Percentiles rank a stretch among this genome's conserved stretches.
Evolutionary conservation across 2,888 invertebrate species (phyloP).

Genomic region (Ormyrus rosae): DNA sequence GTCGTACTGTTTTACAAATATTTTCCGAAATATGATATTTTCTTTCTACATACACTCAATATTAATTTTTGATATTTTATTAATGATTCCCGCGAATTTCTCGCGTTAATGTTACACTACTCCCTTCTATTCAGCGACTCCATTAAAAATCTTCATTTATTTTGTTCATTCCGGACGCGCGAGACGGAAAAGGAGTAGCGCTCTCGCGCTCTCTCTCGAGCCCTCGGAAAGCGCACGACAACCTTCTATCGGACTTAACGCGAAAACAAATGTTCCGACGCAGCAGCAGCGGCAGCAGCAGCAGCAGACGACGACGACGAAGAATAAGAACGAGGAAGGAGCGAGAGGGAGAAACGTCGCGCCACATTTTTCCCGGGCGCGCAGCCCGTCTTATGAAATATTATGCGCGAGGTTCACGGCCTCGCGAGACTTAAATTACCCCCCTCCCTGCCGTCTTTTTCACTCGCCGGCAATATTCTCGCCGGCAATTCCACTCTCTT

Average conservation of each 20-base stretch:
- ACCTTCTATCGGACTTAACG: conserved; percentile 60
- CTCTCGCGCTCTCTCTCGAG: conserved; percentile 51
- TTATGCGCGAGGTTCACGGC: conserved; percentile 57
- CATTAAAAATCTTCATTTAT: not conserved
- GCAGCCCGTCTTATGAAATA: conserved; percentile 54
- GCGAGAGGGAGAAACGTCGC: conserved; percentile 10
- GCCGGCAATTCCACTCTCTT: conserved; percentile 28
- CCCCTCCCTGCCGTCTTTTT: not conserved
- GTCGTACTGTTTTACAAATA: too few species aligned
- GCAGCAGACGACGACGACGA: not conserved
- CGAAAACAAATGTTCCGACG: conserved; percentile 61
- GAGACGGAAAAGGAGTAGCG: not conserved
- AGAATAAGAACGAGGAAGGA: conserved; percentile 19
- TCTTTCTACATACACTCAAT: too few species aligned
- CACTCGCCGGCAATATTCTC: not conserved
- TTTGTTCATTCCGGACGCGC: not conserved
- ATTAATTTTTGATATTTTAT: too few species aligned
- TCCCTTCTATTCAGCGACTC: too few species aligned
- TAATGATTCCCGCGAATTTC: too few species aligned
- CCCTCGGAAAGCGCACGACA: conserved; percentile 49
- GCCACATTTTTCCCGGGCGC: conserved; percentile 54
- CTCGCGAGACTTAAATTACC: conserved; percentile 58
- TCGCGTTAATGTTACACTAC: too few species aligned
- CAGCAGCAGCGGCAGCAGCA: conserved; percentile 18
- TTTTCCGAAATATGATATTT: too few species aligned